Evolutionary conservation across 23 tunicate genomes (phyloP).

Genomic region (Ciona savignyi): DNA sequence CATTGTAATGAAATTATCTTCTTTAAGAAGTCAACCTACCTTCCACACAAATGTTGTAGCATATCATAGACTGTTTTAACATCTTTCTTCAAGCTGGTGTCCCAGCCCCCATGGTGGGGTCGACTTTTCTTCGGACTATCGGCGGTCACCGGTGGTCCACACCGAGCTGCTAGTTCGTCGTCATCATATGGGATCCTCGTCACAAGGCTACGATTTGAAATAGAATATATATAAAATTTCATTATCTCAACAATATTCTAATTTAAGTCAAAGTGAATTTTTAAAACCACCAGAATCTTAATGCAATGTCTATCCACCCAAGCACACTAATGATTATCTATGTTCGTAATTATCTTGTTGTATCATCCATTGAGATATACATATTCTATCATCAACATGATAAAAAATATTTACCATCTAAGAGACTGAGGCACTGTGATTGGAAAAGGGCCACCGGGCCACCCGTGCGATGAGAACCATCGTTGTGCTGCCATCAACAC

Average conservation of each 20-base stretch:
- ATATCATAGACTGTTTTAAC: slow-evolving; percentile 92
- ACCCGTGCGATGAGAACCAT: slow-evolving; percentile 86
- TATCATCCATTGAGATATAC: too few relatives aligned
- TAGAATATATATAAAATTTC: background rate
- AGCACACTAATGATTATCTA: too few relatives aligned
- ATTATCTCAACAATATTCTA: too few relatives aligned
- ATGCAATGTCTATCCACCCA: too few relatives aligned
- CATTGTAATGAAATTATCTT: too few relatives aligned
- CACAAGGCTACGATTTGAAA: slow-evolving; percentile 18
- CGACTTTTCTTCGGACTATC: background rate
- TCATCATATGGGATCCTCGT: slow-evolving; percentile 66
- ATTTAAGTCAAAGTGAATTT: too few relatives aligned
- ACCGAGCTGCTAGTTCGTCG: slow-evolving; percentile 5
- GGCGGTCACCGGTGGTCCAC: background rate
- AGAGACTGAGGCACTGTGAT: slow-evolving; percentile 63
- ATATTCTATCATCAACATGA: too few relatives aligned
- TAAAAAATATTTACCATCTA: slow-evolving; percentile 62
- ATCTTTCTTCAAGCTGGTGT: slow-evolving; percentile 53
- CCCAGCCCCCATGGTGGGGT: slow-evolving; percentile 24
- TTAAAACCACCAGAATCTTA: too few relatives aligned
- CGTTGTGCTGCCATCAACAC: slow-evolving; percentile 73
- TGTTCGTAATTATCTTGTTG: too few relatives aligned
- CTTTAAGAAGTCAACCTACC: too few relatives aligned
- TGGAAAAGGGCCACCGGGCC: slow-evolving; percentile 97
- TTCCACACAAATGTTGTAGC: slow-evolving; percentile 80